These are phyloP conservation scores for Drosophila baimaii DNA, from an alignment of 1,140 invertebrate genomes.

Conservation along the genomic window DNA sequence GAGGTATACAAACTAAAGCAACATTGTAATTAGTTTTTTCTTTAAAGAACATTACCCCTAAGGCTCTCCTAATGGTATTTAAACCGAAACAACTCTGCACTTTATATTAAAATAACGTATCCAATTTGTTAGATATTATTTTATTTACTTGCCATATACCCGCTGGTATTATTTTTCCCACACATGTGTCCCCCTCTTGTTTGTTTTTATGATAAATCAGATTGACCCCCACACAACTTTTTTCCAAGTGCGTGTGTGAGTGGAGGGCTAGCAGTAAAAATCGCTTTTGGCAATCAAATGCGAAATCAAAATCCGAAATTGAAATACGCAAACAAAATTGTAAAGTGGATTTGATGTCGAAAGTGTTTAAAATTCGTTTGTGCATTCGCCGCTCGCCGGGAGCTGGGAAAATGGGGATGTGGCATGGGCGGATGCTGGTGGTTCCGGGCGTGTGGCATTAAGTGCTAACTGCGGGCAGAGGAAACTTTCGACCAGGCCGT, in stretches of 20 bases:
- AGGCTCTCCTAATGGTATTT: too few species aligned
- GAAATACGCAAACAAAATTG: constrained; percentile 80
- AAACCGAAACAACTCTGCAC: too few species aligned
- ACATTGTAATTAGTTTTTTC: too few species aligned
- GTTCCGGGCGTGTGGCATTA: constrained; percentile 48
- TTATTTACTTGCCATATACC: not conserved
- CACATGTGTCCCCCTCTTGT: not conserved
- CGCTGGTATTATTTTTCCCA: not conserved
- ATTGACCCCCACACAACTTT: not conserved
- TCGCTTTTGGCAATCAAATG: constrained; percentile 74
- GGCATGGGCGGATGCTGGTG: constrained; percentile 9
- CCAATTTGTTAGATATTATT: not conserved
- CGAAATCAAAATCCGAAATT: constrained; percentile 80
- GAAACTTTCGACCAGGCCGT: constrained; percentile 45
- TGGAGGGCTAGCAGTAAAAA: constrained; percentile 47
- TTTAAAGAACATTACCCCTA: too few species aligned
- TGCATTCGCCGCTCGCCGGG: constrained; percentile 18
- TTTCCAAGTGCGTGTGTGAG: constrained; percentile 19
- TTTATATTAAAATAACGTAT: not conserved
- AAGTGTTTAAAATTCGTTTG: constrained; percentile 71
- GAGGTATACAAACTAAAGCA: too few species aligned
- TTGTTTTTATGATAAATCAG: constrained; percentile 1
- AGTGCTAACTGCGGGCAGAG: constrained; percentile 61
- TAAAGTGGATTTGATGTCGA: constrained; percentile 69
- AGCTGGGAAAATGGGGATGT: constrained; percentile 7